Evolutionary conservation across 2,113 vertebrate genomes (phyloP).

Genomic region (Arvicanthis niloticus): DNA sequence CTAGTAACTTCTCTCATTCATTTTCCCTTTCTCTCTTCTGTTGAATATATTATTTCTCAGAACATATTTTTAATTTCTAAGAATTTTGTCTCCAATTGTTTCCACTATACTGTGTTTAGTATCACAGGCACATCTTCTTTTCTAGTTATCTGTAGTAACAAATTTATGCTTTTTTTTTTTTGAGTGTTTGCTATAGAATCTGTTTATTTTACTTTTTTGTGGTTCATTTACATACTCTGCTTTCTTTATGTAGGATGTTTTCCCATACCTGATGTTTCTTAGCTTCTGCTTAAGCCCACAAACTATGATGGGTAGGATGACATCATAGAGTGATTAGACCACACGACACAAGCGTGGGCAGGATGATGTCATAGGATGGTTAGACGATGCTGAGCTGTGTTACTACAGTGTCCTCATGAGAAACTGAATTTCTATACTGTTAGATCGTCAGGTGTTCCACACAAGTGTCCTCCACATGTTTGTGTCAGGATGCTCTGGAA

Average conservation of each 20-base stretch:
- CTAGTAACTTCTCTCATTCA: not conserved
- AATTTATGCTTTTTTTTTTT: not conserved
- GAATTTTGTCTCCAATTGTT: not conserved
- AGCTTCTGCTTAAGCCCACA: not conserved
- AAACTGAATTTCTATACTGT: not conserved
- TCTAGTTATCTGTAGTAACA: not conserved
- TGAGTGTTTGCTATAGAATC: not conserved
- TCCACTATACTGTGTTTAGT: not conserved
- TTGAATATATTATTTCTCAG: conserved; percentile 34
- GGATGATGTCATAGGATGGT: not conserved
- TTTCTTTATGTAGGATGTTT: not conserved
- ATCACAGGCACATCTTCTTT: conserved; percentile 16
- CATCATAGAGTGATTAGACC: not conserved
- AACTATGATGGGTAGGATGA: too few relatives aligned
- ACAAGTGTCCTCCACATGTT: not conserved
- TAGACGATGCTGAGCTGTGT: not conserved
- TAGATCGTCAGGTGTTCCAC: not conserved
- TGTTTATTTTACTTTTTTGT: not conserved
- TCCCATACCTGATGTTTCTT: not conserved
- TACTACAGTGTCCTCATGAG: not conserved
- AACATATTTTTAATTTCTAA: conserved; percentile 40
- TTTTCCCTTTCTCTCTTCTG: conserved; percentile 16
- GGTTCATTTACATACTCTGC: not conserved
- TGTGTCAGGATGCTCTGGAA: not conserved
- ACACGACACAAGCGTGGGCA: not conserved